Conservation (phyloP, 2,888 invertebrate genomes). For the Nowickia ferox region DNA sequence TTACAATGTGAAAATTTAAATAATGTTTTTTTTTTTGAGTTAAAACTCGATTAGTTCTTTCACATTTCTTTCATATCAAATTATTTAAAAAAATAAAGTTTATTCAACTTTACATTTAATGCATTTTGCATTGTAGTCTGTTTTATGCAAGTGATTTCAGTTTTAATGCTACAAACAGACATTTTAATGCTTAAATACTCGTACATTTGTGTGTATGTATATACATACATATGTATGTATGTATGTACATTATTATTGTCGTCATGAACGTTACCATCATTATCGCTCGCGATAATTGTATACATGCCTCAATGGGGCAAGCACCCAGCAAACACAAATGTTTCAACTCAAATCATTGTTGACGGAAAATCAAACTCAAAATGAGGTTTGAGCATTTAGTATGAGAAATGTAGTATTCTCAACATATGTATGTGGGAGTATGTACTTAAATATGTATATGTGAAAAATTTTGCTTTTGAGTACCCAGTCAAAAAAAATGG, state of each 20-base stretch:
- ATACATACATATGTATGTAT: no score
- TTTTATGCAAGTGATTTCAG: constrained; percentile 2
- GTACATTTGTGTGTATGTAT: background rate
- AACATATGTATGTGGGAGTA: no score
- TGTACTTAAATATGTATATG: no score
- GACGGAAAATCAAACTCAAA: background rate
- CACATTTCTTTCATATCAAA: background rate
- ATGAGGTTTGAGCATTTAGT: background rate
- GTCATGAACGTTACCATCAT: constrained; percentile 31
- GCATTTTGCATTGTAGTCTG: constrained; percentile 12
- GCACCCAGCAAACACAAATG: background rate
- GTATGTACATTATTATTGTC: constrained; percentile 5
- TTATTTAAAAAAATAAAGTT: constrained; percentile 45
- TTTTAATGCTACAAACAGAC: constrained; percentile 27
- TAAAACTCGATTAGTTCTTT: constrained; percentile 3
- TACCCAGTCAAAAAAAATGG: no score
- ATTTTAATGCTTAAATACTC: background rate
- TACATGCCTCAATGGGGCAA: constrained; percentile 16
- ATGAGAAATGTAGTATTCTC: no score
- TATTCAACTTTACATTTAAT: constrained; percentile 53
- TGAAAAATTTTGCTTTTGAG: no score
- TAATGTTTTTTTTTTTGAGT: background rate
- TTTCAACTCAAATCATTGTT: no score
- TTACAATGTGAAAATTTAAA: no score
- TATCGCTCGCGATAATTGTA: constrained; percentile 24